A percentile compares a stretch with the other conserved stretches of the same genome.
phyloP scores from a whole-genome alignment of 2,888 invertebrate species.

The Ligdia adustata region DNA sequence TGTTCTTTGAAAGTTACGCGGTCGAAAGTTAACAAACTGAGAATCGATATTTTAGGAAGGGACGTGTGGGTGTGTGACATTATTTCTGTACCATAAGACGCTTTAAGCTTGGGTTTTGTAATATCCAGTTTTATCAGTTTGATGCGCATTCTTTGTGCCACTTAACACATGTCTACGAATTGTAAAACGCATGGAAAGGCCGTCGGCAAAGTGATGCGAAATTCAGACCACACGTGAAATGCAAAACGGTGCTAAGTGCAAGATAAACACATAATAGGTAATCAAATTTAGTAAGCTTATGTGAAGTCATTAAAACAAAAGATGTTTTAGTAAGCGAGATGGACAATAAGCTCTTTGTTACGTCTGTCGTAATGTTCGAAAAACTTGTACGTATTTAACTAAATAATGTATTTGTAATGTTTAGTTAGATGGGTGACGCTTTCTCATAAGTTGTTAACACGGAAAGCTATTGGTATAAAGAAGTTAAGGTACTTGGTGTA shows the following conservation, averaged over 20 bases:
- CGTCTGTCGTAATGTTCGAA: no score
- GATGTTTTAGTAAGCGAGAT: neutral
- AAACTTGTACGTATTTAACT: no score
- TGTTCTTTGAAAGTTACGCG: constrained; percentile 49
- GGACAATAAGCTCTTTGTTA: no score
- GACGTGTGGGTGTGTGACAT: constrained; percentile 61
- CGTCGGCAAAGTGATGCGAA: constrained; percentile 63
- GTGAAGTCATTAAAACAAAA: neutral
- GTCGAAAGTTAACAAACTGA: constrained; percentile 44
- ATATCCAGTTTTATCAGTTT: constrained; percentile 58
- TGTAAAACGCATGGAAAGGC: constrained; percentile 55
- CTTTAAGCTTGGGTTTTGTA: constrained; percentile 56
- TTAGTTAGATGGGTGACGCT: no score
- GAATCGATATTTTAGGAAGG: constrained; percentile 42
- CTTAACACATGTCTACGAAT: constrained; percentile 70
- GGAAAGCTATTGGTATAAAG: no score
- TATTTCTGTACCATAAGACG: constrained; percentile 62
- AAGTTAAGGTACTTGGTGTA: no score
- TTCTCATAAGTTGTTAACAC: no score
- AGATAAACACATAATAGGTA: neutral
- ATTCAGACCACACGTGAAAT: constrained; percentile 62
- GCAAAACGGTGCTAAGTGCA: constrained; percentile 18
- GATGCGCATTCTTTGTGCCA: constrained; percentile 58
- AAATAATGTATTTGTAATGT: no score
- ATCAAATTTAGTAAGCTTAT: constrained; percentile 5